These are phyloP conservation scores for Scomberomorus guttatus DNA, from an alignment of 2,797 vertebrate species.

Conservation along the genomic window DNA sequence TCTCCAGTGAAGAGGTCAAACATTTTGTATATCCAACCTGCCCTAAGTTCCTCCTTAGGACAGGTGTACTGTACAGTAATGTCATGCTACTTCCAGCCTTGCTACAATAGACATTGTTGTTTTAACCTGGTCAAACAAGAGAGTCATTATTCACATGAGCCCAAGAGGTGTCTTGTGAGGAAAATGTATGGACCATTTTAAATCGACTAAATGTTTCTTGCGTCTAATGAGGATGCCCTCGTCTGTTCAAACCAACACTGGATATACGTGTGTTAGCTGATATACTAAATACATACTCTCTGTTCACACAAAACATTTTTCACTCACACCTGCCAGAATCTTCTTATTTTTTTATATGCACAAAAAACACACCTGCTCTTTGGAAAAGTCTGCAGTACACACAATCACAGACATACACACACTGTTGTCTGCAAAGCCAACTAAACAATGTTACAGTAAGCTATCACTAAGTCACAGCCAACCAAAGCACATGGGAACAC, in stretches of 20 bases:
- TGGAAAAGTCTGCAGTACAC: not conserved
- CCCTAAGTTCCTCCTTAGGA: not conserved
- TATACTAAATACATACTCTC: not conserved
- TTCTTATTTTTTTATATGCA: not conserved
- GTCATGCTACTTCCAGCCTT: too few species aligned
- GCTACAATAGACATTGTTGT: too few species aligned
- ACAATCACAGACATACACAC: conserved; percentile 2
- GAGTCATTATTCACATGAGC: not conserved
- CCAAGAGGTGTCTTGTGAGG: too few species aligned
- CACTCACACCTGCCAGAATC: too few species aligned
- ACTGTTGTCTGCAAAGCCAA: not conserved
- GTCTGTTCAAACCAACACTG: not conserved
- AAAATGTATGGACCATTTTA: not conserved
- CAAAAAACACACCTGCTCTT: not conserved
- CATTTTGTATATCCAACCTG: not conserved
- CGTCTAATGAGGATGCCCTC: too few species aligned
- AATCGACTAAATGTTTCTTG: too few species aligned
- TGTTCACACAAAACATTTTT: too few species aligned
- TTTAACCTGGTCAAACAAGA: not conserved
- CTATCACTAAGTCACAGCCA: not conserved
- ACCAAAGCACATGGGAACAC: not conserved
- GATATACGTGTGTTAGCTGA: too few species aligned
- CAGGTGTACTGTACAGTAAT: too few species aligned
- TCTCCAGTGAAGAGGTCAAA: not conserved
- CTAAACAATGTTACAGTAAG: not conserved